Evolutionary conservation across 2,888 invertebrate species (phyloP).

Genomic region (Adelognathus sp.): DNA sequence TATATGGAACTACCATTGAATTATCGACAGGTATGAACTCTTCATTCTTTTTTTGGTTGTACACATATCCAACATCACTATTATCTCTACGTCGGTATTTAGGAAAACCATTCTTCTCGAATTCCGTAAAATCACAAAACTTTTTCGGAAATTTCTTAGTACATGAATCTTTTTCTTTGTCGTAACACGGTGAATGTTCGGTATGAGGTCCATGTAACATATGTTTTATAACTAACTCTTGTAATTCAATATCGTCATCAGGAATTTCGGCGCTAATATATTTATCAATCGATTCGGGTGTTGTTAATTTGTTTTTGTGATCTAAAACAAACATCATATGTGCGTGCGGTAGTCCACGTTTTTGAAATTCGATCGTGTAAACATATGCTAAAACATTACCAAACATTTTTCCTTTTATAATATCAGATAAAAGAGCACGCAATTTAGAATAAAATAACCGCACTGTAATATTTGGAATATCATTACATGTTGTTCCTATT

Average conservation of each 20-base stretch:
- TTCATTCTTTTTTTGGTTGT: slow-evolving; percentile 16
- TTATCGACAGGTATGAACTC: slow-evolving; percentile 42
- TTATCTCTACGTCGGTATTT: slow-evolving; percentile 32
- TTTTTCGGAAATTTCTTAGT: slow-evolving; percentile 21
- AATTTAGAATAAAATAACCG: slow-evolving; percentile 24
- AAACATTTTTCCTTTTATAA: slow-evolving; percentile 18
- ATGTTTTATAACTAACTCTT: slow-evolving; percentile 33
- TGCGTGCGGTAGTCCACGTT: too few relatives aligned
- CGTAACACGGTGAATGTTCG: slow-evolving; percentile 6
- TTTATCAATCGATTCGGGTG: slow-evolving; percentile 15
- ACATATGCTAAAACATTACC: slow-evolving; percentile 16
- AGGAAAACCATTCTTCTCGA: slow-evolving; percentile 38
- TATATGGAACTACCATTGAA: slow-evolving; percentile 57
- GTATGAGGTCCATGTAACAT: slow-evolving; percentile 3
- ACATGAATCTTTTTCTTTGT: slow-evolving; percentile 1
- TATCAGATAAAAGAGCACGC: slow-evolving; percentile 3
- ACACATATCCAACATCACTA: slow-evolving; percentile 2
- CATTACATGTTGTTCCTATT: slow-evolving; percentile 36
- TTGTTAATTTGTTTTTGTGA: slow-evolving; percentile 8
- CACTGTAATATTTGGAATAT: slow-evolving; percentile 41
- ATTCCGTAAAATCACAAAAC: too few relatives aligned
- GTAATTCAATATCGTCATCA: neutral
- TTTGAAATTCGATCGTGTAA: slow-evolving; percentile 2
- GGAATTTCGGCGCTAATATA: slow-evolving; percentile 40
- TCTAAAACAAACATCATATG: neutral